phyloP scores from a whole-genome alignment of 2,113 vertebrate species.

The Myotis davidii region DNA sequence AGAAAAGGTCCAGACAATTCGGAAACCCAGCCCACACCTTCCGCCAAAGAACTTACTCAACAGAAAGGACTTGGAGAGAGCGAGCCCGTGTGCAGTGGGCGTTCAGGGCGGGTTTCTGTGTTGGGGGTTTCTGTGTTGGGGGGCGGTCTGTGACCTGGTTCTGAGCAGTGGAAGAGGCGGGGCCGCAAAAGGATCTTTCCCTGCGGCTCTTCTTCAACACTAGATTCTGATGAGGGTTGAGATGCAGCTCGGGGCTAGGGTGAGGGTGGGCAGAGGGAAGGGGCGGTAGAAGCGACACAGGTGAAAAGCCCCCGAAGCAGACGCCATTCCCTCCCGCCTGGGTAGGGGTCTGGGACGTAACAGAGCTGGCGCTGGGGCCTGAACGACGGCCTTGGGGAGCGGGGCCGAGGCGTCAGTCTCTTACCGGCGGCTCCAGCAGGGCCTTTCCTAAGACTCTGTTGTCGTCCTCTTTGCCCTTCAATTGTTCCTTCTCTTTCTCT shows the following conservation, averaged over 20 bases:
- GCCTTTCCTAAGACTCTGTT: not conserved
- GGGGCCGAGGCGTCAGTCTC: not conserved
- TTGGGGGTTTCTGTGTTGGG: accelerated
- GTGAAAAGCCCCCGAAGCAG: not conserved
- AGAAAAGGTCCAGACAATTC: not conserved
- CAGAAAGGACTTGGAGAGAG: not conserved
- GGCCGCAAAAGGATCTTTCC: not conserved
- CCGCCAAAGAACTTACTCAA: too few relatives aligned
- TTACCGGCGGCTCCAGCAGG: constrained; percentile 22
- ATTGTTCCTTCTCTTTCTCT: not conserved
- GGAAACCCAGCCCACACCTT: not conserved
- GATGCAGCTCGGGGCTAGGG: too few relatives aligned
- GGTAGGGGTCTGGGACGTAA: not conserved
- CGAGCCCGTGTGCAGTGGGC: accelerated
- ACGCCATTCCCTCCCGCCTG: not conserved
- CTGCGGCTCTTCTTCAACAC: not conserved
- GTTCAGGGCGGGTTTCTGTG: not conserved
- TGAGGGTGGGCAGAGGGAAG: not conserved
- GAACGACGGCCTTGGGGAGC: not conserved
- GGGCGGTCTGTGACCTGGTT: not conserved
- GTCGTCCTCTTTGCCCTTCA: not conserved
- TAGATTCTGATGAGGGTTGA: not conserved
- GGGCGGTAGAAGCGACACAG: not conserved
- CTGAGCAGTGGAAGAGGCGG: not conserved
- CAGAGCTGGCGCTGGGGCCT: not conserved